phyloP scores from a whole-genome alignment of 2,113 vertebrate species.

The Gopherus evgoodei region DNA sequence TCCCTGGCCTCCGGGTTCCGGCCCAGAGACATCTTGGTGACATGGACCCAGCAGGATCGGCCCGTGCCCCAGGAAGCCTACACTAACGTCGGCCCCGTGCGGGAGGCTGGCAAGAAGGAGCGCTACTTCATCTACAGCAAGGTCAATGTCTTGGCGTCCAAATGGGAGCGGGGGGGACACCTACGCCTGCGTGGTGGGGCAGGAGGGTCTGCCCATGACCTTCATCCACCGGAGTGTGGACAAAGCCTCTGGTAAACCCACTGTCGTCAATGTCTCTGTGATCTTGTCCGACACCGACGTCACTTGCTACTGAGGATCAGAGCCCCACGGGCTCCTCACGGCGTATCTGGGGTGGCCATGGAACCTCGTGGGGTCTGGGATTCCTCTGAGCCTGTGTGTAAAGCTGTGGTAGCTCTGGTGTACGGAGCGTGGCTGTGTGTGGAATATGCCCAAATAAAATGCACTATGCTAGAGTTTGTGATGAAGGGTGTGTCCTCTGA shows the following conservation, averaged over 20 bases:
- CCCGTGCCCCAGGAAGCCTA: neutral
- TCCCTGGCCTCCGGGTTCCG: slow-evolving; percentile 43
- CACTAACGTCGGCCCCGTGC: neutral
- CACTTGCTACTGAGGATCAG: slow-evolving; percentile 54
- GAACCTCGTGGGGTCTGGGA: neutral
- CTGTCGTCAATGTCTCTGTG: slow-evolving; percentile 68
- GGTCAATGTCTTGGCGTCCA: neutral
- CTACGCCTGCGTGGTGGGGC: slow-evolving; percentile 61
- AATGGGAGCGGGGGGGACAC: slow-evolving; percentile 19
- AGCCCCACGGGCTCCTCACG: neutral
- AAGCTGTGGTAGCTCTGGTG: neutral
- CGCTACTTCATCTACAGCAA: slow-evolving; percentile 23
- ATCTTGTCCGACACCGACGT: slow-evolving; percentile 30
- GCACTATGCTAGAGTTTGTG: too few relatives aligned
- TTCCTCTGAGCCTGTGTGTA: neutral
- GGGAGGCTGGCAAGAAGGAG: neutral
- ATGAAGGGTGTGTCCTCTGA: too few relatives aligned
- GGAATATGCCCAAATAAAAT: neutral
- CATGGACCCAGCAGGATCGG: neutral
- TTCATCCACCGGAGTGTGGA: slow-evolving; percentile 67
- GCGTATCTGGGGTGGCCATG: neutral
- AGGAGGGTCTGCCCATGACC: slow-evolving; percentile 16
- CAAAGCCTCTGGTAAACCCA: slow-evolving; percentile 67
- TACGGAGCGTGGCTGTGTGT: neutral
- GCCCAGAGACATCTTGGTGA: neutral